Conservation (phyloP, 2,797 vertebrate species). For the Cuculus canorus region DNA sequence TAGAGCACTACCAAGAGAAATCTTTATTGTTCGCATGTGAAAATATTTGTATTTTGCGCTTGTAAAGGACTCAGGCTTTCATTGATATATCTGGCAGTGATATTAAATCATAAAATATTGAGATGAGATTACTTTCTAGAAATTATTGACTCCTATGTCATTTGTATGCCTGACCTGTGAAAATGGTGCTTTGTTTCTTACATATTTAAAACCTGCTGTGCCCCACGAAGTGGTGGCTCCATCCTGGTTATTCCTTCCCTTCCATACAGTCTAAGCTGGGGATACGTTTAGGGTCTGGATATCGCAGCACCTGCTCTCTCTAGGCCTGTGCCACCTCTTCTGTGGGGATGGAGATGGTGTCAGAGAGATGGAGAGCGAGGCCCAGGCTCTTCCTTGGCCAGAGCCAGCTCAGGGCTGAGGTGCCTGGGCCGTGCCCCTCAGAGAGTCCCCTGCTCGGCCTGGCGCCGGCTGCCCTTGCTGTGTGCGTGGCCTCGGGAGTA, state of each 20-base stretch:
- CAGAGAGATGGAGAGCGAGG: background rate
- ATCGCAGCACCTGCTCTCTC: background rate
- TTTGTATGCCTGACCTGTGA: background rate
- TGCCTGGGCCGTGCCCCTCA: background rate
- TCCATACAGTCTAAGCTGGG: background rate
- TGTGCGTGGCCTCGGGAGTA: background rate
- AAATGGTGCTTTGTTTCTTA: background rate
- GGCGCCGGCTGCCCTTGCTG: background rate
- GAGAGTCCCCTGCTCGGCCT: background rate
- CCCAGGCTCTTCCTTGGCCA: background rate
- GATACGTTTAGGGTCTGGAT: background rate
- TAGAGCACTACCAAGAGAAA: background rate
- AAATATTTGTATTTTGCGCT: background rate
- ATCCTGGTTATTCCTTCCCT: background rate
- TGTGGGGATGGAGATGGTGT: background rate
- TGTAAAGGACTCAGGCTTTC: background rate
- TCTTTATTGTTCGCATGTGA: background rate
- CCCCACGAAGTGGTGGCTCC: background rate
- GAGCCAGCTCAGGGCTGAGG: background rate
- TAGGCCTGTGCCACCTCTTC: background rate
- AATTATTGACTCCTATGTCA: background rate
- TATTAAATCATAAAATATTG: background rate
- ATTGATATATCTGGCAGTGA: background rate
- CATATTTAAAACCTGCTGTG: background rate
- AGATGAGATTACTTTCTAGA: background rate